phyloP scores from a whole-genome alignment of 2,888 invertebrate genomes.

The Lutraria lutraria region DNA sequence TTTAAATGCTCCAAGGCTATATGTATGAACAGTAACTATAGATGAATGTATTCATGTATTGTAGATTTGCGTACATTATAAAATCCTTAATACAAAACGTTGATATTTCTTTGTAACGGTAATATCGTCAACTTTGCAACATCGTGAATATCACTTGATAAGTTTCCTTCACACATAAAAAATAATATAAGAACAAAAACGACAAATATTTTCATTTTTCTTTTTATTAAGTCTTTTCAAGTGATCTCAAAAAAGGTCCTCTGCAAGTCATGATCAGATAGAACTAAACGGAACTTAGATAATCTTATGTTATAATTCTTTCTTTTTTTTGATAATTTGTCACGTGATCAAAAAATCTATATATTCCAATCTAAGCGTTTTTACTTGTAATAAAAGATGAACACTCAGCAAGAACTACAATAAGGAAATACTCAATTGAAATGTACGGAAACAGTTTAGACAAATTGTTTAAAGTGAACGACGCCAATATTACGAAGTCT shows the following conservation, averaged over 20 bases:
- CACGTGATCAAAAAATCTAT: neutral
- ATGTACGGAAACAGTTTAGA: neutral
- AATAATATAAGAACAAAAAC: neutral
- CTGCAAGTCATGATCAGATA: slow-evolving; percentile 8
- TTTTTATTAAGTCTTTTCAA: slow-evolving; percentile 10
- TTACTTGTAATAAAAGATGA: neutral
- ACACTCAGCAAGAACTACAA: neutral
- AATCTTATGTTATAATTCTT: neutral
- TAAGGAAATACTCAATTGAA: neutral
- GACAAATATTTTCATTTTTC: neutral
- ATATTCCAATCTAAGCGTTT: neutral
- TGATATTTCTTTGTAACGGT: neutral
- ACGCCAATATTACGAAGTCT: neutral
- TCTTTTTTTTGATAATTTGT: neutral
- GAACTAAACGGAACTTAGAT: neutral
- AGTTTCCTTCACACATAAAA: neutral
- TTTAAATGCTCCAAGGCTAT: neutral
- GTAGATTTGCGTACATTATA: neutral
- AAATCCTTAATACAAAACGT: neutral
- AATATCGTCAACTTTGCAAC: neutral
- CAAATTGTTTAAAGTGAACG: neutral
- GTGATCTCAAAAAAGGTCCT: slow-evolving; percentile 3
- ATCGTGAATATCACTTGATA: neutral
- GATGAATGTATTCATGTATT: neutral
- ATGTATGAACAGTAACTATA: neutral